These are phyloP conservation scores for Benthosema pterotum DNA, from an alignment of 2,797 vertebrate species.

Conservation along the genomic window DNA sequence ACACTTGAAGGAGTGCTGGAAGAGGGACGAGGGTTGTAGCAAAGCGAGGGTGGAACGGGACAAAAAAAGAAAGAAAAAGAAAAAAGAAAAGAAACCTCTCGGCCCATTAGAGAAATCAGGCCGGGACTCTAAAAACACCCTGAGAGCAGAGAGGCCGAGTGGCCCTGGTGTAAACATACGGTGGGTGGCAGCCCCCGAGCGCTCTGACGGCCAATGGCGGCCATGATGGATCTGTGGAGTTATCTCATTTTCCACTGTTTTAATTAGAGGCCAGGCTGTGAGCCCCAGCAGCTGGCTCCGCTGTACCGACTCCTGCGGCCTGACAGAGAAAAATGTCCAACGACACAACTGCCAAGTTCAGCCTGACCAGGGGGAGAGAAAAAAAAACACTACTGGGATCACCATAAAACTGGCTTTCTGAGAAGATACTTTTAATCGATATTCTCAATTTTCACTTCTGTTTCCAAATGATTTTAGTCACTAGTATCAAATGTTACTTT, in stretches of 20 bases:
- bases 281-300: slow-evolving; percentile 94
- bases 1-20: slow-evolving; percentile 70
- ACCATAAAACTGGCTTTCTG: slow-evolving; percentile 80
- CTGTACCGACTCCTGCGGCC: slow-evolving; percentile 91
- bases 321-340: slow-evolving; percentile 96
- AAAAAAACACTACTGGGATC: slow-evolving; percentile 71
- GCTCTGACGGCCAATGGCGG: slow-evolving; percentile 89
- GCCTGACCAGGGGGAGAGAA: slow-evolving; percentile 75
- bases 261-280: slow-evolving; percentile 95
- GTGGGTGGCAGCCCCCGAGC: slow-evolving; percentile 90
- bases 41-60: slow-evolving; percentile 69
- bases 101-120: slow-evolving; percentile 85
- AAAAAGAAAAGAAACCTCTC: slow-evolving; percentile 68
- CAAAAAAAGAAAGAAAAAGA: slow-evolving; percentile 29
- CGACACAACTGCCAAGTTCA: slow-evolving; percentile 86
- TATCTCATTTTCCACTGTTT: slow-evolving; percentile 99
- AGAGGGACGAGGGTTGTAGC: slow-evolving; percentile 52
- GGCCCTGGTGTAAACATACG: slow-evolving; percentile 90
- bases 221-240: slow-evolving; percentile 97
- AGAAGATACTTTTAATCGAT: slow-evolving; percentile 74
- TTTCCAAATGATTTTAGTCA: slow-evolving; percentile 49
- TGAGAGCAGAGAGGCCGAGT: slow-evolving; percentile 81
- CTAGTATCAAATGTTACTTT: slow-evolving; percentile 56
- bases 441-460: slow-evolving; percentile 65
- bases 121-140: slow-evolving; percentile 83